phyloP scores from a whole-genome alignment of 1,140 invertebrate genomes.

The Galendromus occidentalis region DNA sequence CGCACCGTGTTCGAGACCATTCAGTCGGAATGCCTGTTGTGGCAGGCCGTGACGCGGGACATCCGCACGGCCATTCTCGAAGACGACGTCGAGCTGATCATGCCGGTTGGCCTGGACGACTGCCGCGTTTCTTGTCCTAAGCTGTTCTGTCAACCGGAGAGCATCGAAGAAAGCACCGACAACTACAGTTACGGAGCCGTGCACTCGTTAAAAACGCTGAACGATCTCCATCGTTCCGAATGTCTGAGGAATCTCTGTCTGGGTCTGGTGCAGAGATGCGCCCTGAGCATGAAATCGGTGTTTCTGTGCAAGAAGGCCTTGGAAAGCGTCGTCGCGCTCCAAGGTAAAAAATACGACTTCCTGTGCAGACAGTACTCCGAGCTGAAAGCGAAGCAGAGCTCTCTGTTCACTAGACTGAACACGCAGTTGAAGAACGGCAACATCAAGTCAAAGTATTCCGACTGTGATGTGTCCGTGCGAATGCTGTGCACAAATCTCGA shows the following conservation, averaged over 20 bases:
- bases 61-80: neutral
- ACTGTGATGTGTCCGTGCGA: slow-evolving; percentile 5
- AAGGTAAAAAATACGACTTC: slow-evolving; percentile 7
- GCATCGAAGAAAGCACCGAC: neutral
- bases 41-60: neutral
- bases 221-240: neutral
- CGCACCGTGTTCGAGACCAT: slow-evolving; percentile 3
- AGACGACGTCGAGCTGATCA: neutral
- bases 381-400: slow-evolving; percentile 4
- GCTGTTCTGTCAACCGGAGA: slow-evolving; percentile 8
- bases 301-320: slow-evolving; percentile 10
- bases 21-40: neutral
- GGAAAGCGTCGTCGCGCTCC: neutral
- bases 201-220: neutral
- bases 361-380: slow-evolving; percentile 6
- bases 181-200: slow-evolving; percentile 1
- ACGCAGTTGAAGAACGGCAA: neutral
- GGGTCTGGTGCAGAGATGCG: neutral
- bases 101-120: neutral
- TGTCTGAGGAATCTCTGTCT: neutral
- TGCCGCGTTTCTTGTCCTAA: neutral
- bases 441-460: slow-evolving; percentile 4
- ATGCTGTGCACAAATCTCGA: slow-evolving; percentile 8
- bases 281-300: neutral
- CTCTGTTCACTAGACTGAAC: slow-evolving; percentile 4